phyloP scores from a whole-genome alignment of 2,797 vertebrate genomes.

The Pterois miles region DNA sequence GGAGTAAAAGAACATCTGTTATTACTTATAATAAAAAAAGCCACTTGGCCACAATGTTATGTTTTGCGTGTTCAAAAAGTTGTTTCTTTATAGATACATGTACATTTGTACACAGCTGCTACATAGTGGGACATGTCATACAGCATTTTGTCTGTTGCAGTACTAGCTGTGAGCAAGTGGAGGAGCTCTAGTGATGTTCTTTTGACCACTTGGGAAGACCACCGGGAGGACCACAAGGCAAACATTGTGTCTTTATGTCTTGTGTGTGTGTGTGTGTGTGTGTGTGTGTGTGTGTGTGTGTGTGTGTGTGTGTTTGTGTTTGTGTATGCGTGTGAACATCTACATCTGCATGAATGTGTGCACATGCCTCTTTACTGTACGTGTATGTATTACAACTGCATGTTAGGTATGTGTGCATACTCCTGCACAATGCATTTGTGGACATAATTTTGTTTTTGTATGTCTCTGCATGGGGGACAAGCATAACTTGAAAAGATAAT shows the following conservation, averaged over 20 bases:
- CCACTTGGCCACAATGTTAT: background rate
- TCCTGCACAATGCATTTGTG: background rate
- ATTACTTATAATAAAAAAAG: background rate
- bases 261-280: background rate
- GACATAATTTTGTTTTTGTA: background rate
- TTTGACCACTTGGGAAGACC: constrained; percentile 53
- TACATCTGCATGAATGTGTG: constrained; percentile 35
- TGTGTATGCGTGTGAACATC: constrained; percentile 4
- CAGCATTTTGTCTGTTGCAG: constrained; percentile 58
- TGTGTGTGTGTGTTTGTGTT: background rate
- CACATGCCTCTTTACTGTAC: constrained; percentile 2
- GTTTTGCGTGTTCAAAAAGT: background rate
- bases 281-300: background rate
- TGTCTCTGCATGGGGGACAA: background rate
- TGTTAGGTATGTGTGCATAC: background rate
- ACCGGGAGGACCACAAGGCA: constrained; percentile 44
- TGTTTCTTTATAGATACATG: background rate
- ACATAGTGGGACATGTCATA: background rate
- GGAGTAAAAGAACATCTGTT: background rate
- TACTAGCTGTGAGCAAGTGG: constrained; percentile 78
- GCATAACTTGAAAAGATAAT: too few species aligned
- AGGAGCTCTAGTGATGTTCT: constrained; percentile 86
- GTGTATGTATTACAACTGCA: constrained; percentile 4
- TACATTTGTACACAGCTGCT: background rate
- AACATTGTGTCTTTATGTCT: background rate